Evolutionary conservation across 2,113 vertebrate species (phyloP), one percentile per base, ranked within the genome.

Genomic region (Sinocyclocheilus anophthalmus): DNA sequence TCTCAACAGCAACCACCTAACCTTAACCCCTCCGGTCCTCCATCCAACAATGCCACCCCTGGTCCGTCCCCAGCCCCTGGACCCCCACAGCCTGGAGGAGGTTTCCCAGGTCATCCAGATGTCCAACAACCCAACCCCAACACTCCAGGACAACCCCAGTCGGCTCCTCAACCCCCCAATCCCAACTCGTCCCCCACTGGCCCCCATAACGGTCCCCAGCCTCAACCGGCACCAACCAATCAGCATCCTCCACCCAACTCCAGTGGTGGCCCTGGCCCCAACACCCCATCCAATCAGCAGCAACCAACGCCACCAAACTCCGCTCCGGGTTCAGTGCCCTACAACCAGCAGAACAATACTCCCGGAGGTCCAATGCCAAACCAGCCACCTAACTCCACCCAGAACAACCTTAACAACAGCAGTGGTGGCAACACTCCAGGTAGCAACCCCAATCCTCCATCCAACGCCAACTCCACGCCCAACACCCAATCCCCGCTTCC

Each of bases 61-160:
- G 94, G 96, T 89, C 92, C 96, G 85, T 76, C 97, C 93, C 87
- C 95, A 91, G 33, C 96, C 94, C 78, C 96, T 93, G 0, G 97
- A 92, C 81, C 96, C 86, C 90, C 93, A 90, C 22, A 97, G 86
- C 93, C 96, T 48, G 94, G 94, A 2, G 95, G 95, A 50, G 94
- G 94, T 3, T 96, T 95, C 85, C 92, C 94, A 14, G 93, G 94
- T 12, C 95, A 95, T 88, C 92, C 93, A 18, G 95, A 95, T 9
- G 91, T 94, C 75, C 94, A 94, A 84, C 94, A 93, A 81, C 85
- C 94, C 26, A 93, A 95, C 3, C 87, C 93, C 81, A 92, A 94
- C 45, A 96, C 97, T 0, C 95, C 97, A 0, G 97, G 97, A 48
- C 94, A 93, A 84, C 92, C 94, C 57, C 90, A 93, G 4, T 94